phyloP scores from a whole-genome alignment of 2,888 invertebrate species.

The Exocentrus adspersus region DNA sequence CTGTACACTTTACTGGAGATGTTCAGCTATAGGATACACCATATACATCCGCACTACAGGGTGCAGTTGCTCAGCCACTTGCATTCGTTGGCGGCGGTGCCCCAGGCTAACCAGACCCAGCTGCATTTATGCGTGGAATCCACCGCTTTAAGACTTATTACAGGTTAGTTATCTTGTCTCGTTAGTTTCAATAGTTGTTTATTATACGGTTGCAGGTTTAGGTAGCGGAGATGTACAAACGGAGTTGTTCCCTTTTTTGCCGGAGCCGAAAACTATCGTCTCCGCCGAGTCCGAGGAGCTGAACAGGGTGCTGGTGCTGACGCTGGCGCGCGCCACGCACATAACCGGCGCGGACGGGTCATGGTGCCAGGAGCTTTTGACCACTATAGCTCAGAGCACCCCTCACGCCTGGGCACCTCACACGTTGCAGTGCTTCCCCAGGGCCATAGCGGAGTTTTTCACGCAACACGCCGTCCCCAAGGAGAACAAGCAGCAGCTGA shows the following conservation, averaged over 20 bases:
- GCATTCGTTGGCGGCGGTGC: slow-evolving; percentile 89
- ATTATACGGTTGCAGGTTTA: slow-evolving; percentile 75
- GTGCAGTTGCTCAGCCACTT: slow-evolving; percentile 92
- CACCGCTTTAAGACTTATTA: slow-evolving; percentile 61
- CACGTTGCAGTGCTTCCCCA: slow-evolving; percentile 91
- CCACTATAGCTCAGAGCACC: slow-evolving; percentile 91
- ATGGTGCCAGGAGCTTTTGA: slow-evolving; percentile 91
- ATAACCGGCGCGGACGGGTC: slow-evolving; percentile 87
- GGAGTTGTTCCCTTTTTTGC: slow-evolving; percentile 90
- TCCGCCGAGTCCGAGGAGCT: slow-evolving; percentile 96
- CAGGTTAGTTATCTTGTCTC: slow-evolving; percentile 47
- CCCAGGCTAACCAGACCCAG: slow-evolving; percentile 95
- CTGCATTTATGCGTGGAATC: slow-evolving; percentile 80
- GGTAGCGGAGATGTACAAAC: slow-evolving; percentile 96
- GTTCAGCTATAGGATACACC: slow-evolving; percentile 96
- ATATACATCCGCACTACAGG: slow-evolving; percentile 95
- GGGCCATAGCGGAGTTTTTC: slow-evolving; percentile 89
- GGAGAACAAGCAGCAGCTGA: slow-evolving; percentile 91
- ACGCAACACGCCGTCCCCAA: slow-evolving; percentile 83
- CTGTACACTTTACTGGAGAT: slow-evolving; percentile 95
- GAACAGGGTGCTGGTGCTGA: slow-evolving; percentile 91
- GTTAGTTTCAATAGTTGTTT: too few relatives aligned
- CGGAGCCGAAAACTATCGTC: slow-evolving; percentile 89
- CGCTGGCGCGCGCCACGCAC: slow-evolving; percentile 92
- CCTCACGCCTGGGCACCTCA: slow-evolving; percentile 96